Evolutionary conservation across 2,888 invertebrate species (phyloP).

Genomic region (Helicoverpa assulta): DNA sequence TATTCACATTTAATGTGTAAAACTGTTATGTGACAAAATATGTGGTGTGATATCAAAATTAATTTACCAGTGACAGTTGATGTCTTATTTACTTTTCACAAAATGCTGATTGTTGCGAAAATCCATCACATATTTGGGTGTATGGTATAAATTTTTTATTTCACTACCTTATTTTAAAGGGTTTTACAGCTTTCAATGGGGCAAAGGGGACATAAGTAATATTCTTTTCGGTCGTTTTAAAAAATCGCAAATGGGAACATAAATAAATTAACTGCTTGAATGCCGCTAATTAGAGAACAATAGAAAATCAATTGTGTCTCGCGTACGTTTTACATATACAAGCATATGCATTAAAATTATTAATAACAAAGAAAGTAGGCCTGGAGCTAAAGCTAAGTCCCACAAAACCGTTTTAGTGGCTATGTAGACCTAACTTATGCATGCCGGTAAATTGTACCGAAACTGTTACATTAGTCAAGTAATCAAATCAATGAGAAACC

Average conservation of each 20-base stretch:
- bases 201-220: slow-evolving; percentile 19
- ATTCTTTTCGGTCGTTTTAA: neutral
- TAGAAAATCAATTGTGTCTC: too few relatives aligned
- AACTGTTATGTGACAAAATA: slow-evolving; percentile 35
- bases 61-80: slow-evolving; percentile 22
- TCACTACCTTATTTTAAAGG: slow-evolving; percentile 50
- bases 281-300: too few relatives aligned
- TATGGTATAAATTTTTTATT: slow-evolving; percentile 34
- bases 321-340: too few relatives aligned
- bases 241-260: too few relatives aligned
- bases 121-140: slow-evolving; percentile 38
- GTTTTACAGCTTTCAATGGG: slow-evolving; percentile 42
- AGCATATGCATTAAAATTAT: too few relatives aligned
- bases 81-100: slow-evolving; percentile 16
- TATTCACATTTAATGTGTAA: slow-evolving; percentile 50
- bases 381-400: too few relatives aligned
- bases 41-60: slow-evolving; percentile 25
- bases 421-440: too few relatives aligned
- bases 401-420: too few relatives aligned
- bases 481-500: slow-evolving; percentile 8
- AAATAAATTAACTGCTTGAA: too few relatives aligned
- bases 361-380: too few relatives aligned
- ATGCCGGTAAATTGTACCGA: too few relatives aligned
- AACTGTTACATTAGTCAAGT: neutral
- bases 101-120: slow-evolving; percentile 18